Percentiles rank a stretch among this genome's conserved stretches.
These are phyloP conservation scores for Muntiacus muntjak DNA, from an alignment of 2,113 vertebrate genomes.

Conservation along the genomic window DNA sequence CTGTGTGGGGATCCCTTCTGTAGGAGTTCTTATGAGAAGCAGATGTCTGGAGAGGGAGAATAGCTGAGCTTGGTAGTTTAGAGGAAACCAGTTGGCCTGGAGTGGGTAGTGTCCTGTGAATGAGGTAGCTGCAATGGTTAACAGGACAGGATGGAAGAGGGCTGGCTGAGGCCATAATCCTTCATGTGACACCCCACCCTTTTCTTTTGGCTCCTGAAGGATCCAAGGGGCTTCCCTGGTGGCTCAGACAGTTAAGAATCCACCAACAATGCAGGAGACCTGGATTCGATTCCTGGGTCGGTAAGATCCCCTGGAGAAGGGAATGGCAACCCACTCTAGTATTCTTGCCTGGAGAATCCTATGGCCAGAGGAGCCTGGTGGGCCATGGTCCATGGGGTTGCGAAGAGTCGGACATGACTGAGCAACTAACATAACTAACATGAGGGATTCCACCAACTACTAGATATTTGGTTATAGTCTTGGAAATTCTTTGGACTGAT, in stretches of 20 bases:
- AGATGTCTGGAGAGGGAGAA: neutral
- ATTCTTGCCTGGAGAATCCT: neutral
- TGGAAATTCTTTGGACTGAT: neutral
- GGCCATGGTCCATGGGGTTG: neutral
- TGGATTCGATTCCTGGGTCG: rapidly evolving
- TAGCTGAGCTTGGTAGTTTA: neutral
- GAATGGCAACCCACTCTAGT: neutral
- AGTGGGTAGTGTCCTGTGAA: neutral
- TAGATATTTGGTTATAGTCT: neutral
- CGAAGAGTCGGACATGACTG: neutral
- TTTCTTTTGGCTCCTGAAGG: neutral
- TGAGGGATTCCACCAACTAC: neutral
- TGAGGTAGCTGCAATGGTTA: neutral
- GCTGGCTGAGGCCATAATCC: neutral
- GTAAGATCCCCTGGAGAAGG: neutral
- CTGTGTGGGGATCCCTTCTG: neutral
- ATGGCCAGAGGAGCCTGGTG: neutral
- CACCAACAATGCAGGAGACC: neutral
- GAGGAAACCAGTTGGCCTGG: neutral
- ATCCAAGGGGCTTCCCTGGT: neutral
- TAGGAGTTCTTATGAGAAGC: neutral
- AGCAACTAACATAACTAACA: neutral
- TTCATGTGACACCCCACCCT: neutral
- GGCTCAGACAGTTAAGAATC: neutral
- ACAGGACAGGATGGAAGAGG: neutral